Evolutionary conservation across 92 coral and sea anemone species (phyloP), one percentile per base, ranked within the genome.

Genomic region (Phymanthus crucifer): DNA sequence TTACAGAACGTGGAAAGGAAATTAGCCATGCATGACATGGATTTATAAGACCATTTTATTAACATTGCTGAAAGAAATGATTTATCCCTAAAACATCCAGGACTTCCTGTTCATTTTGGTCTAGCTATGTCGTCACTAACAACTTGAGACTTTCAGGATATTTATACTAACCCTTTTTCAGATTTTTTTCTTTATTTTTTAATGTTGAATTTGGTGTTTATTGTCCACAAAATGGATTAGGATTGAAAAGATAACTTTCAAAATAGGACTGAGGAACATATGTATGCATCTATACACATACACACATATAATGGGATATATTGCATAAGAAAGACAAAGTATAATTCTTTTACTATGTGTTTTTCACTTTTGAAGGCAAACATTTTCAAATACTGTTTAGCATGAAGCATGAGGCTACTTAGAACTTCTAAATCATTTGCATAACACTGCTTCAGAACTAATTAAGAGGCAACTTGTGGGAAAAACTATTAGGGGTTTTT

Each of bases 401-500:
- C 18, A 50, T 11, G 10, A 54, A 54, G 64, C 27, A 54, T 54
- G 10, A 38, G 48, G 48, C 48, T 7, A 43, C 48, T 43, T 43
- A 10, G 48, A 11, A 43, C n/a, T 54, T 54, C 27, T n/a, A 29
- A 54, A 54, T 21, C 64, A 54, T 54, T 54, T 21, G 64, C 64
- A 54, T 54, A 54, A 54, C 21, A 21, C 6, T 54, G 64, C 64
- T 54, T 21, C 64, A 54, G n/a, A 54, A 23, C 26, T 54, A 54
- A 54, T 54, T 54, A 54, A 54, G 64, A 54, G 64, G 21, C n/a
- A 50, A 54, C 26, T 54, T 54, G 29, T 54, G 64, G 64, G 64
- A 54, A 54, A 10, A 43, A 43, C n/a, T 54, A 16, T 50, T 6
- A 54, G 64, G 64, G 64, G 27, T 21, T 54, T 54, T 54, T 54